phyloP scores from a whole-genome alignment of 2,797 vertebrate genomes.

The Manis javanica region DNA sequence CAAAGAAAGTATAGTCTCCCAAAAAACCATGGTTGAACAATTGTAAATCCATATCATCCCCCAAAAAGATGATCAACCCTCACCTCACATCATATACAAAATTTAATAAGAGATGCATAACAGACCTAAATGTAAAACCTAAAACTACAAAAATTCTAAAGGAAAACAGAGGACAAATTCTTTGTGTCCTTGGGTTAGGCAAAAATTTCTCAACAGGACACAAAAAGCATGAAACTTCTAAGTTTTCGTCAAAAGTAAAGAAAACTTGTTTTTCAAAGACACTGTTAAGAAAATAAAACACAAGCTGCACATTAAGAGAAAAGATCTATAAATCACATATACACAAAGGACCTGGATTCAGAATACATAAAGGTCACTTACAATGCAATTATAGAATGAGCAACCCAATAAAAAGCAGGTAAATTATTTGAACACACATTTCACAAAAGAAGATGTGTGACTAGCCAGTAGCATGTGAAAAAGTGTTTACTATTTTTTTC shows the following conservation, averaged over 20 bases:
- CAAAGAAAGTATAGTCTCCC: not conserved
- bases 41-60: not conserved
- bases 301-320: not conserved
- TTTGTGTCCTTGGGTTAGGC: not conserved
- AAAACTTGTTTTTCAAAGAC: not conserved
- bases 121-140: not conserved
- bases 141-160: slow-evolving; percentile 25
- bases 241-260: not conserved
- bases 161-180: not conserved
- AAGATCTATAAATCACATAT: not conserved
- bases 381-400: not conserved
- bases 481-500: slow-evolving; percentile 21
- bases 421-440: not conserved
- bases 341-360: not conserved
- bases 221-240: not conserved
- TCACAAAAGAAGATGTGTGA: not conserved
- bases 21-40: not conserved
- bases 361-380: not conserved
- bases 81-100: slow-evolving; percentile 3
- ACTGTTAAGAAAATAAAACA: not conserved
- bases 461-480: not conserved
- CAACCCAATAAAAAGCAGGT: not conserved
- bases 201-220: not conserved
- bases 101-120: not conserved
- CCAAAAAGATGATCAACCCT: not conserved